These are phyloP conservation scores for Muraenolepis orangiensis DNA, from an alignment of 2,797 vertebrate genomes.

Conservation along the genomic window DNA sequence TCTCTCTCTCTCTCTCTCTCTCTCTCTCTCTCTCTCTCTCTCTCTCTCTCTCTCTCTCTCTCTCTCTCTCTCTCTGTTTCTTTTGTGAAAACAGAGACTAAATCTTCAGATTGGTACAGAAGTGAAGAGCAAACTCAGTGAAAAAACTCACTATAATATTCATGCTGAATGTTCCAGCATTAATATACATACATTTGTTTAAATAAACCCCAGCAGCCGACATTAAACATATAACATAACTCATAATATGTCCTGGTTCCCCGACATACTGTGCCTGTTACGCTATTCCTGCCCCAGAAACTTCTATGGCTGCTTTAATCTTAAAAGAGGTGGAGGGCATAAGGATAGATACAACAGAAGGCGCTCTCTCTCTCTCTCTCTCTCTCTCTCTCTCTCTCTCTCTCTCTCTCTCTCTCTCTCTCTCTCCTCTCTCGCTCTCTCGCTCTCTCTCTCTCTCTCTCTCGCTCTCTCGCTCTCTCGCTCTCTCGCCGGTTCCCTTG, in stretches of 20 bases:
- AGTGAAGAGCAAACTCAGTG: neutral
- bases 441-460: neutral
- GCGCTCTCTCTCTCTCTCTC: too few relatives aligned
- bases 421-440: neutral
- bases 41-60: neutral
- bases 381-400: neutral
- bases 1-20: neutral
- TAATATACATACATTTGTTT: neutral
- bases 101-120: neutral
- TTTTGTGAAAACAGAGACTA: neutral
- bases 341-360: slow-evolving; percentile 14
- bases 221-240: neutral
- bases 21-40: neutral
- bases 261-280: slow-evolving; percentile 6
- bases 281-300: slow-evolving; percentile 46
- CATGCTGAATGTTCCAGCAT: neutral
- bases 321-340: slow-evolving; percentile 16
- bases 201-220: neutral
- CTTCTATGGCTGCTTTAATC: slow-evolving; percentile 56
- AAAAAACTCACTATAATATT: neutral
- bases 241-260: neutral
- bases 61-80: neutral
- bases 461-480: neutral
- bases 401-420: slow-evolving; percentile 1
- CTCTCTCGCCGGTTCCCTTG: neutral